A percentile compares a stretch with the other conserved stretches of the same genome.
Conservation (phyloP, 2,888 invertebrate genomes). For the Aethes cnicana region DNA sequence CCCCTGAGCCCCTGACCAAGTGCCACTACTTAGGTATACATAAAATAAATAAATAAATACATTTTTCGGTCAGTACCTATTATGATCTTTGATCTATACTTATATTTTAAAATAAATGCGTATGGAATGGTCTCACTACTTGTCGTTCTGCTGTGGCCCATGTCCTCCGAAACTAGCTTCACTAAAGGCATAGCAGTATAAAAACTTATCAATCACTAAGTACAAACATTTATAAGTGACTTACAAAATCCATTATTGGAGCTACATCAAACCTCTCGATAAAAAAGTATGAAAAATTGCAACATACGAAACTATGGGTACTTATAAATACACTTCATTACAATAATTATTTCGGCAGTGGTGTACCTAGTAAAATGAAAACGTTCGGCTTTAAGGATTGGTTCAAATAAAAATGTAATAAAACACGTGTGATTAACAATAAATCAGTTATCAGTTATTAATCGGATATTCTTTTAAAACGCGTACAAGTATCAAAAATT, state of each 20-base stretch:
- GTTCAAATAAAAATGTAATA: background rate
- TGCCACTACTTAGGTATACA: too few relatives aligned
- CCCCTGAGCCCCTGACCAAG: too few relatives aligned
- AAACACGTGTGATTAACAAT: too few relatives aligned
- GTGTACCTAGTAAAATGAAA: conserved; percentile 1
- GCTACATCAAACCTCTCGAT: conserved; percentile 12
- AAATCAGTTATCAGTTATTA: too few relatives aligned
- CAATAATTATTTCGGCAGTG: conserved; percentile 18
- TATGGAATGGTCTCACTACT: too few relatives aligned
- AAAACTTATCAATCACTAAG: background rate
- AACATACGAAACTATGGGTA: conserved; percentile 26
- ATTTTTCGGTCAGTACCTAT: too few relatives aligned
- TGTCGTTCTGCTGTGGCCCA: too few relatives aligned
- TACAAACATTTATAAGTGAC: conserved; percentile 9
- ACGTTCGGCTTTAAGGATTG: background rate
- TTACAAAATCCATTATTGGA: background rate
- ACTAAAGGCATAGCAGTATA: too few relatives aligned
- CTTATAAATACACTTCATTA: background rate
- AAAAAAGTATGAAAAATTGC: conserved; percentile 28
- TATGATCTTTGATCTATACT: too few relatives aligned
- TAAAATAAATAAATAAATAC: too few relatives aligned
- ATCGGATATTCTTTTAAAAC: conserved; percentile 2
- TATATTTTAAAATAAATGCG: too few relatives aligned
- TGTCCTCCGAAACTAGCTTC: background rate
- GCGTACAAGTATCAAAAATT: conserved; percentile 32